These are phyloP conservation scores for Ennomos erosarius DNA, from an alignment of 2,888 invertebrate species.

Conservation along the genomic window DNA sequence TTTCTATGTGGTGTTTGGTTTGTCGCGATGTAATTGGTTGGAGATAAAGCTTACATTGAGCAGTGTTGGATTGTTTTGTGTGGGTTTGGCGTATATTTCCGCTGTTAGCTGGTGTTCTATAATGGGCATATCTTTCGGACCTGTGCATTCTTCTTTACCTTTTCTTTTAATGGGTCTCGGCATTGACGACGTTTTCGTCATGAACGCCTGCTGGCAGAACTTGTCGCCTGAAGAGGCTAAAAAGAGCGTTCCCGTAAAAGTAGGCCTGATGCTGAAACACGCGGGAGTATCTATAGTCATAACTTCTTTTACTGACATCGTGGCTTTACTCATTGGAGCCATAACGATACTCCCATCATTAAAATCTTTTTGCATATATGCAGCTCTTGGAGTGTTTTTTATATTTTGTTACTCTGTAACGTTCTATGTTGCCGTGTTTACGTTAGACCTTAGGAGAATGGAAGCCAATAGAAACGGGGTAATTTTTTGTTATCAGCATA, in stretches of 20 bases:
- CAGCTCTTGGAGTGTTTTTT: slow-evolving; percentile 90
- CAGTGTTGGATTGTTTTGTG: slow-evolving; percentile 88
- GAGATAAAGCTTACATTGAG: slow-evolving; percentile 89
- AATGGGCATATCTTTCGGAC: slow-evolving; percentile 90
- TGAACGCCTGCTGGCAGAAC: slow-evolving; percentile 91
- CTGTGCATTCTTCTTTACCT: slow-evolving; percentile 92
- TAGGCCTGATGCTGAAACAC: slow-evolving; percentile 90
- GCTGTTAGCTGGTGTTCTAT: slow-evolving; percentile 90
- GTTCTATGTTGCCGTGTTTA: slow-evolving; percentile 92
- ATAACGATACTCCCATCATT: slow-evolving; percentile 92
- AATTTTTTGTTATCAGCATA: slow-evolving; percentile 88
- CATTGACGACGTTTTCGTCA: slow-evolving; percentile 94
- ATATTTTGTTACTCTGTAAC: slow-evolving; percentile 91
- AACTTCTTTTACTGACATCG: slow-evolving; percentile 92
- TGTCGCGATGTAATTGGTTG: slow-evolving; percentile 90
- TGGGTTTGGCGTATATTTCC: slow-evolving; percentile 90
- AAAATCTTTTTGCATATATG: slow-evolving; percentile 93
- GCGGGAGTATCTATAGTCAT: slow-evolving; percentile 94
- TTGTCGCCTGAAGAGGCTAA: slow-evolving; percentile 79
- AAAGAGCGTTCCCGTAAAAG: slow-evolving; percentile 86
- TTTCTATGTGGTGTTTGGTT: slow-evolving; percentile 89
- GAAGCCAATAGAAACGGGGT: slow-evolving; percentile 87
- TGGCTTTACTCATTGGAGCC: slow-evolving; percentile 91
- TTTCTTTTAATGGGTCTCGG: slow-evolving; percentile 93
- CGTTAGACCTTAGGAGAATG: slow-evolving; percentile 88